These are phyloP conservation scores for Drosophila paramelanica DNA, from an alignment of 2,888 invertebrate genomes.

Conservation along the genomic window DNA sequence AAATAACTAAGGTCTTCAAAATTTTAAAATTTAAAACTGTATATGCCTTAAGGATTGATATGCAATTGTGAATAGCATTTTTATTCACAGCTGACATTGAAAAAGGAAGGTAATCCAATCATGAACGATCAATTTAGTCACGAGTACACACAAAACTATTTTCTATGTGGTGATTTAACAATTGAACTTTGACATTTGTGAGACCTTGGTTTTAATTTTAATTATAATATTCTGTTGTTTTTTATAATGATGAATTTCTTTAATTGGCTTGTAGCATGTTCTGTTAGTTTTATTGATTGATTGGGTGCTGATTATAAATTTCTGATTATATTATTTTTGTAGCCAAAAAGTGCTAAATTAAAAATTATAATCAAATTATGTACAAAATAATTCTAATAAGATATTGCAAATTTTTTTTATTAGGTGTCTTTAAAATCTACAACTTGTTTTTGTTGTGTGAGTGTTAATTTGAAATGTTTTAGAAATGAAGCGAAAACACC, in stretches of 20 bases:
- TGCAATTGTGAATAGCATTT: constrained; percentile 3
- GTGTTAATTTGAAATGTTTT: background rate
- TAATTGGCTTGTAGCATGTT: constrained; percentile 24
- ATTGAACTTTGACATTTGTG: constrained; percentile 49
- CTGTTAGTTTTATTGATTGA: constrained; percentile 40
- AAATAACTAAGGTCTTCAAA: background rate
- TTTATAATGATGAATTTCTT: constrained; percentile 41
- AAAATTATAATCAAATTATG: too few species aligned
- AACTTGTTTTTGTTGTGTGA: background rate
- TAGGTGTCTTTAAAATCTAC: background rate
- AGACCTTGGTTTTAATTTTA: constrained; percentile 37
- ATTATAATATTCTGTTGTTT: constrained; percentile 32
- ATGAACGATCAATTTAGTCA: background rate
- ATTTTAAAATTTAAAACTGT: background rate
- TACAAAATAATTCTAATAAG: too few species aligned
- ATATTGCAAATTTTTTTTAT: too few species aligned
- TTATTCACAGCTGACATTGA: constrained; percentile 16
- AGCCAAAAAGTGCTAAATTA: too few species aligned
- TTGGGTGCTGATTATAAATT: constrained; percentile 9
- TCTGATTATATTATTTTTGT: background rate
- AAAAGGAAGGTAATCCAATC: background rate
- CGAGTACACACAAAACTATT: constrained; percentile 1
- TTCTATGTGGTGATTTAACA: background rate
- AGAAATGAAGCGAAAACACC: constrained; percentile 20
- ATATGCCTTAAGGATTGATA: background rate